Evolutionary conservation across 2,113 vertebrate species (phyloP), one percentile per base, ranked within the genome.

Genomic region (Oceanodroma tethys): DNA sequence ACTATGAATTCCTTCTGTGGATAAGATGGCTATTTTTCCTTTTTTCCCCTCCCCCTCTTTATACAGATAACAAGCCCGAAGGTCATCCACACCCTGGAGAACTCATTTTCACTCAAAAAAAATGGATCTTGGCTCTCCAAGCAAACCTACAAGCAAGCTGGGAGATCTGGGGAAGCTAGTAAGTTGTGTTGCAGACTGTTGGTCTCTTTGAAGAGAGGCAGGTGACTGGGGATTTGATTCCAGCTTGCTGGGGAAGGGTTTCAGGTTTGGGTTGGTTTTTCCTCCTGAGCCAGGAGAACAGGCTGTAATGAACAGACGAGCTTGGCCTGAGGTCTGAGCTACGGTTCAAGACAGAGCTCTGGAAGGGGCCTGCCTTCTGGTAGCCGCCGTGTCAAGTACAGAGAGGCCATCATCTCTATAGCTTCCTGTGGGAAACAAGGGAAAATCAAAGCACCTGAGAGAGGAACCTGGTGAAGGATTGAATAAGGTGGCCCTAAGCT

Each of bases 221-320:
- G 66, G 56, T 90, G 78, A 45, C 34, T 82, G 70, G 17, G 25
- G 36, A 72, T 85, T 87, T 72, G 19, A 79, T 90, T 87, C 40
- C 53, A 79, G 38, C 36, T 90, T 93, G 43, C 58, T 43, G 82
- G 66, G 38, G 55, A 47, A n/a, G 38, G 34, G 27, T 73, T 90
- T 95, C 43, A 50, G 58, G 90, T 86, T 93, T 88, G 40, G 34
- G 25, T 63, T 82, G 27, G 0, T 52, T 90, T 72, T 87, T 20
- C 42, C 52, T 72, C 48, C 56, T 34, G 48, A 91, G 81, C 84
- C 29, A 94, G 89, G 78, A 96, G 84, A 94, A 96, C 81, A 72
- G 56, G 70, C 66, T 96, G 10, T 85, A 65, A 52, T 56, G 81
- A 96, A 22, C 9, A 71, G 34, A 19, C 2, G 10, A 88, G 65